Conservation (phyloP, 2,888 invertebrate species). For the Ormyrus nitidulus region DNA sequence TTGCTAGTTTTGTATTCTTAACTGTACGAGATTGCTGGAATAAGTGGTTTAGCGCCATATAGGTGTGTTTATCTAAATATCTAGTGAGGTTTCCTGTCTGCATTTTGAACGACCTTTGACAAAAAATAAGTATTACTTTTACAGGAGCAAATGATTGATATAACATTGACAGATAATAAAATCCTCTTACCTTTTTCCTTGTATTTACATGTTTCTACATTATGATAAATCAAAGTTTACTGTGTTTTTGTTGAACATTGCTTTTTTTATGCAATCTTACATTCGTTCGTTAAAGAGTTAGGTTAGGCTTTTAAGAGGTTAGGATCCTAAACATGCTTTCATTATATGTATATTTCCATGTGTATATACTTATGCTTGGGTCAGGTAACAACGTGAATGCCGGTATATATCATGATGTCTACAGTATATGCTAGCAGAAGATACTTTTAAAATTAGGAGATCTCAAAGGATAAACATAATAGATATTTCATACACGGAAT, state of each 20-base stretch:
- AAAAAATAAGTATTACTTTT: constrained; percentile 4
- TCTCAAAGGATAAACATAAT: too few relatives aligned
- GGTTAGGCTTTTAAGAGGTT: too few relatives aligned
- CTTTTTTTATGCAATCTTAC: constrained; percentile 14
- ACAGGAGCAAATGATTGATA: background rate
- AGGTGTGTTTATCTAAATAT: constrained; percentile 20
- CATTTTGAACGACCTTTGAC: constrained; percentile 20
- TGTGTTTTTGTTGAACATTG: constrained; percentile 8
- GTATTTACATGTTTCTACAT: background rate
- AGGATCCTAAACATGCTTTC: too few relatives aligned
- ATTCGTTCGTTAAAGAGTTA: too few relatives aligned
- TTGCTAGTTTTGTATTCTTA: background rate
- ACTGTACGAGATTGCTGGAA: background rate
- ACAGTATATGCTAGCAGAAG: too few relatives aligned
- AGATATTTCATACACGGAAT: too few relatives aligned
- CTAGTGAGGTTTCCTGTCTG: background rate
- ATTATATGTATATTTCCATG: too few relatives aligned
- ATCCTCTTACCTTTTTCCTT: constrained; percentile 17
- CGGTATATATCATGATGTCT: too few relatives aligned
- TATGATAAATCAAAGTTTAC: background rate
- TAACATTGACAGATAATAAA: background rate
- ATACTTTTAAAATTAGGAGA: too few relatives aligned
- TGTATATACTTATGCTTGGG: too few relatives aligned
- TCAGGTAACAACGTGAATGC: too few relatives aligned
- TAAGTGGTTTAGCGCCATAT: constrained; percentile 6